Evolutionary conservation across 2,888 invertebrate species (phyloP).

Genomic region (Hesperia comma): DNA sequence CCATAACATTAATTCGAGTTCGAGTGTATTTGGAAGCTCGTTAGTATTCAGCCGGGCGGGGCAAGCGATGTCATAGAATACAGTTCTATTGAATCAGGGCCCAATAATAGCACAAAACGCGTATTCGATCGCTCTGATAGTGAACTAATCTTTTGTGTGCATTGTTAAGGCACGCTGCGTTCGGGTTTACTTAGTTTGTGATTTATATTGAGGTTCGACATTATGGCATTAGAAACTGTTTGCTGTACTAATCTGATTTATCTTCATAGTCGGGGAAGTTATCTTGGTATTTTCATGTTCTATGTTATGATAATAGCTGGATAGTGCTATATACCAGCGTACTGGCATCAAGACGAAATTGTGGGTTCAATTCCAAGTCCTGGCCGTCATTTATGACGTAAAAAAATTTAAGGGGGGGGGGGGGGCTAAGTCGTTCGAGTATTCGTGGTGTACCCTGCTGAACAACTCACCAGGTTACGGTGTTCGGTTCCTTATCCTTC

Average conservation of each 20-base stretch:
- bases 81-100: constrained; percentile 41
- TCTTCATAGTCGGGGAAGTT: background rate
- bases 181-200: constrained; percentile 26
- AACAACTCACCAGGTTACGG: too few species aligned
- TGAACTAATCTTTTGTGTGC: constrained; percentile 37
- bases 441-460: too few species aligned
- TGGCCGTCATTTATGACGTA: too few species aligned
- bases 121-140: constrained; percentile 32
- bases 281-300: background rate
- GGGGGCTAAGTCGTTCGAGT: too few species aligned
- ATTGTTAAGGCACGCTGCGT: constrained; percentile 30
- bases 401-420: too few species aligned
- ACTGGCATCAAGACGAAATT: too few species aligned
- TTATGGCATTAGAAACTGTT: constrained; percentile 14
- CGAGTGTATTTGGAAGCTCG: constrained; percentile 40
- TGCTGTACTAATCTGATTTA: constrained; percentile 21
- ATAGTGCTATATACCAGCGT: too few species aligned
- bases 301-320: too few species aligned
- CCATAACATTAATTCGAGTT: background rate
- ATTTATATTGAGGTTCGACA: constrained; percentile 22
- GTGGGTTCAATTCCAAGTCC: too few species aligned
- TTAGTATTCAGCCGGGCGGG: constrained; percentile 42
- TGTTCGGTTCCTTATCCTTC: too few species aligned
- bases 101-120: constrained; percentile 36
- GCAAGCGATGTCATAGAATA: constrained; percentile 39